Percentiles rank a stretch among this genome's conserved stretches.
These are phyloP conservation scores for Zalophus californianus DNA, from an alignment of 2,797 vertebrate genomes.

Conservation along the genomic window DNA sequence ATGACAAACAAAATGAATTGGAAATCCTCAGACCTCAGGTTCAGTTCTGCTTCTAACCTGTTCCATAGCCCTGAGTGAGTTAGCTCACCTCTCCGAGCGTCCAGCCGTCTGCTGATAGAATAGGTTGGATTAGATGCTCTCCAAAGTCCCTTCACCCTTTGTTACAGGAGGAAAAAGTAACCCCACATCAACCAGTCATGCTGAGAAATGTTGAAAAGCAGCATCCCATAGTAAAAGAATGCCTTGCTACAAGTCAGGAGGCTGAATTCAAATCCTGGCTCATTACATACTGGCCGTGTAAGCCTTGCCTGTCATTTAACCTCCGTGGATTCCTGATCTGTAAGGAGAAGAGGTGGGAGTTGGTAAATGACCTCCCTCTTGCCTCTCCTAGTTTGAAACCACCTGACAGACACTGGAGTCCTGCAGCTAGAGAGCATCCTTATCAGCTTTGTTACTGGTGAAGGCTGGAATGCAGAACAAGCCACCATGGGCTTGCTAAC, in stretches of 20 bases:
- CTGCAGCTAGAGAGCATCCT: neutral
- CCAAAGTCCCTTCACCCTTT: neutral
- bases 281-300: neutral
- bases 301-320: neutral
- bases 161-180: neutral
- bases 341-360: neutral
- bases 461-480: neutral
- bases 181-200: too few species aligned
- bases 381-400: neutral
- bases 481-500: rapidly evolving
- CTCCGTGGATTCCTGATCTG: neutral
- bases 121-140: neutral
- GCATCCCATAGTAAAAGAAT: neutral
- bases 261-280: neutral
- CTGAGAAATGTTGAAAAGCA: neutral
- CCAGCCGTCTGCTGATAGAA: neutral
- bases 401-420: neutral
- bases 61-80: neutral
- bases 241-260: neutral
- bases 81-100: neutral
- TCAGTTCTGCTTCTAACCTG: neutral
- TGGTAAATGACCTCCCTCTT: neutral
- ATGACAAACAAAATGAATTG: neutral
- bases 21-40: neutral
- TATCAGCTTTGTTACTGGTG: neutral